Base-by-base conservation (phyloP, 2,113 vertebrate genomes). In the Mormyrus iriodes region DNA sequence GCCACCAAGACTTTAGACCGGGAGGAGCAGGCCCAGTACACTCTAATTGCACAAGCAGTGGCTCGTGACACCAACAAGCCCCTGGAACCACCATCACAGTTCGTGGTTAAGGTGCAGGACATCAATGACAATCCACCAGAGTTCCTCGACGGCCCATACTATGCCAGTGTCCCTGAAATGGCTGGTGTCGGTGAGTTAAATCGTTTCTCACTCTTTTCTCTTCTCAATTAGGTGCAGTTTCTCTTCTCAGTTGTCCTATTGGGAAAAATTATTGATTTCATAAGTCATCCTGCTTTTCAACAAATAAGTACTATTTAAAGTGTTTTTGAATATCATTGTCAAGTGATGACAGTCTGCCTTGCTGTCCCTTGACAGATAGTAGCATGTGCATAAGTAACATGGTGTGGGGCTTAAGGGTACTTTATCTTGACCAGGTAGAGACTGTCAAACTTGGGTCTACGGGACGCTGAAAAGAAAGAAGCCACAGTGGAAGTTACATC, bases 81-180 rank as follows among this genome's bases (percentile, higher is more conserved):
- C 0, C 92, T 99, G 92, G 98, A 99, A 92, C 98, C 98, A 0
- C 98, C 98, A 0, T 99, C 98, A 0, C 97, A 99, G 93, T 99
- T 99, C 94, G 99, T 99, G 12, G 98, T 99, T 89, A 99, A 99
- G 94, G 98, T 99, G 91, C 98, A 99, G 93, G 98, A 99, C 93
- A 99, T 99, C 93, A 99, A 99, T 51, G 98, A 99, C 94, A 99
- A 99, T 93, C 98, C 98, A 0, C 98, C 98, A 0, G 97, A 98
- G 94, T 99, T 99, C 90, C 95, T 99, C 7, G 97, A 98, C 0
- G 98, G 98, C 85, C 98, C 97, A 42, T 99, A 99, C 91, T 97
- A 99, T 0, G 98, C 97, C 91, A 96, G 96, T 85, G 98, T 99
- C 92, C 97, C 98, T 0, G 98, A 99, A 96, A 97, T 98, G 96